These are phyloP conservation scores for Perithous albicinctus DNA, from an alignment of 2,888 invertebrate species.

Conservation along the genomic window DNA sequence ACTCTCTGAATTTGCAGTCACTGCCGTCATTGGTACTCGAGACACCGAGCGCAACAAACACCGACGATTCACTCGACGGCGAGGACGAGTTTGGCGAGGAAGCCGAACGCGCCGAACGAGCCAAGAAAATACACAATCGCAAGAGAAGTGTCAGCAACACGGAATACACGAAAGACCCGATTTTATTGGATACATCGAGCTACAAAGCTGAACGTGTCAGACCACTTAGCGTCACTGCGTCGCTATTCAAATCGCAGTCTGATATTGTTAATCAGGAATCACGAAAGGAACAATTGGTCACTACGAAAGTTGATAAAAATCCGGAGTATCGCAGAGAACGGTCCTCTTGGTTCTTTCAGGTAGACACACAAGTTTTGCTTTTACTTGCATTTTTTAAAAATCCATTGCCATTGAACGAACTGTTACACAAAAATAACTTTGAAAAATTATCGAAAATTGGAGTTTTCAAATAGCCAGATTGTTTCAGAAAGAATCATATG, in stretches of 20 bases:
- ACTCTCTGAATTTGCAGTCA: conserved; percentile 32
- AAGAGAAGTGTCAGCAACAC: neutral
- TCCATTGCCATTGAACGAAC: too few relatives aligned
- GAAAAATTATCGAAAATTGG: too few relatives aligned
- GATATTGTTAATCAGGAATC: conserved; percentile 59
- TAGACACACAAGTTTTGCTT: conserved; percentile 38
- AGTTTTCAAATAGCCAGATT: too few relatives aligned
- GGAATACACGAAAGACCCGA: neutral
- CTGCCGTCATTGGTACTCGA: conserved; percentile 62
- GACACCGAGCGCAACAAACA: conserved; percentile 56
- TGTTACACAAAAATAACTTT: too few relatives aligned
- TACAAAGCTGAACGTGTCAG: conserved; percentile 62
- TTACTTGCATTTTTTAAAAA: neutral
- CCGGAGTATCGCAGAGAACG: conserved; percentile 54
- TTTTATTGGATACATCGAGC: neutral
- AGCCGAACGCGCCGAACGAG: neutral
- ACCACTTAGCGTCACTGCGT: conserved; percentile 82
- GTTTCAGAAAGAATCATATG: too few relatives aligned
- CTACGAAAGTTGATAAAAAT: conserved; percentile 42
- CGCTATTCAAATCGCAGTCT: conserved; percentile 78
- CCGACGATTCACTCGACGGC: conserved; percentile 48
- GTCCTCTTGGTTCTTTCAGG: conserved; percentile 72
- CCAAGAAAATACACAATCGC: neutral
- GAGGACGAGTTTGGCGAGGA: conserved; percentile 25
- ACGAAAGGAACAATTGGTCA: conserved; percentile 47